Conservation (phyloP, 2,888 invertebrate species). For the Mechanitis mazaeus region DNA sequence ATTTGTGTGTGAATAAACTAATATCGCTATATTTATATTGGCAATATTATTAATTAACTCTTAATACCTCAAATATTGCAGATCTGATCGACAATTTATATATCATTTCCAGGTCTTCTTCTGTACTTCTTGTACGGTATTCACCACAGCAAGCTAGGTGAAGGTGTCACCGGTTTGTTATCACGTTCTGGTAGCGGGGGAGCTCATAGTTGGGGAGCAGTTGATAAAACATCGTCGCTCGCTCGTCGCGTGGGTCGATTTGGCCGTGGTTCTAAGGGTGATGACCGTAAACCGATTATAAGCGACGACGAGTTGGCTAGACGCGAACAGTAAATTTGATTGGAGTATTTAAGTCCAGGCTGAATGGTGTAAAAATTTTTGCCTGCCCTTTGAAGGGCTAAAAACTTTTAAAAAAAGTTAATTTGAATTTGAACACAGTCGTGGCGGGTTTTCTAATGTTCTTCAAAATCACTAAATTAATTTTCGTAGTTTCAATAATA, state of each 20-base stretch:
- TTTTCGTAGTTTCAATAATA: not conserved
- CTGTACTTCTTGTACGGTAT: constrained; percentile 91
- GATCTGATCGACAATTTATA: not conserved
- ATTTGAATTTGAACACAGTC: constrained; percentile 1
- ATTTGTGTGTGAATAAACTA: too few relatives aligned
- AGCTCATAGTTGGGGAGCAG: constrained; percentile 66
- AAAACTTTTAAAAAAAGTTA: too few relatives aligned
- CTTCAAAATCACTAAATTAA: not conserved
- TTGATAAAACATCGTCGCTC: constrained; percentile 63
- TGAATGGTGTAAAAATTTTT: too few relatives aligned
- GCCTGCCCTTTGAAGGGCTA: too few relatives aligned
- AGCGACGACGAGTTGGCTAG: constrained; percentile 64
- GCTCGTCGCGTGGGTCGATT: constrained; percentile 61
- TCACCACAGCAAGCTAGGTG: constrained; percentile 88
- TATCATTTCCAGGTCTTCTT: constrained; percentile 79
- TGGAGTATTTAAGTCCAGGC: too few relatives aligned
- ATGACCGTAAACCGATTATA: constrained; percentile 69
- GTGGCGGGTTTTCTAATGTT: not conserved
- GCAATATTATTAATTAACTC: too few relatives aligned
- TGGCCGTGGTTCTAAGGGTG: constrained; percentile 56
- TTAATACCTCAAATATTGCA: not conserved
- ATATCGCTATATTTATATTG: too few relatives aligned
- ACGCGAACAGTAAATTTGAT: constrained; percentile 61
- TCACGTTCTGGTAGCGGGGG: constrained; percentile 60
- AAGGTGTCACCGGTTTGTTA: constrained; percentile 66